Base-by-base conservation (phyloP, 2,113 vertebrate genomes). In the Danionella cerebrum region DNA sequence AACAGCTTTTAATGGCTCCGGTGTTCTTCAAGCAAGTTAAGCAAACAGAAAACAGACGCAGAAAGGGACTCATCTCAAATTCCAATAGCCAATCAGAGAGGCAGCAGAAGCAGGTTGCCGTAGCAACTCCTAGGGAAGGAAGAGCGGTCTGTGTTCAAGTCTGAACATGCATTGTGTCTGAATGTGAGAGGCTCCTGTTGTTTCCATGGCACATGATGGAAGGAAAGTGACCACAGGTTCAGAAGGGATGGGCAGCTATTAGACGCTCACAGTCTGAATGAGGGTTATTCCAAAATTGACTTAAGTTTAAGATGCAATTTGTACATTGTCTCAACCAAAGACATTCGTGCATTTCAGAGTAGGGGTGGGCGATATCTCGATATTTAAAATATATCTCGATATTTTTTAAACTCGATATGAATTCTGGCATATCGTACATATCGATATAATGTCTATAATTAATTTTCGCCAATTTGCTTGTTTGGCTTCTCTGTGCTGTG, bases 121-220 rank as follows among this genome's bases (percentile, higher is more conserved):
- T 76, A 75, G 84, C 80, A 78, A 85, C 71, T 69, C 14, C 1
- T 39, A 63, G 48, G 66, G 10, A 18, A 58, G 62, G 55, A 60
- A 74, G 65, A 31, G 72, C 78, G 82, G 82, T 67, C 21, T 39
- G 47, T 39, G 24, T 72, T 72, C 27, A 21, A 84, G 90, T 80
- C 82, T 84, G 48, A 74, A 77, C 85, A 87, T 21, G 86, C 78
- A 10, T 25, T 8, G 27, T 3, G 38, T 19, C 69, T 72, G 77
- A 69, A 65, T 21, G 42, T 71, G 83, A 71, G 60, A 81, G 74
- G 52, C 69, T 60, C 64, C 55, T 74, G 64, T 65, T 66, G 29
- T 52, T 70, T 67, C 67, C 65, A 76, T 89, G 86, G 84, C 87
- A 88, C 72, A 77, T 77, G 72, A 74, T 66, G 87, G 8, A 42